Evolutionary conservation across 2,888 invertebrate species (phyloP), one percentile per base, ranked within the genome.

Genomic region (Parochlus steinenii): DNA sequence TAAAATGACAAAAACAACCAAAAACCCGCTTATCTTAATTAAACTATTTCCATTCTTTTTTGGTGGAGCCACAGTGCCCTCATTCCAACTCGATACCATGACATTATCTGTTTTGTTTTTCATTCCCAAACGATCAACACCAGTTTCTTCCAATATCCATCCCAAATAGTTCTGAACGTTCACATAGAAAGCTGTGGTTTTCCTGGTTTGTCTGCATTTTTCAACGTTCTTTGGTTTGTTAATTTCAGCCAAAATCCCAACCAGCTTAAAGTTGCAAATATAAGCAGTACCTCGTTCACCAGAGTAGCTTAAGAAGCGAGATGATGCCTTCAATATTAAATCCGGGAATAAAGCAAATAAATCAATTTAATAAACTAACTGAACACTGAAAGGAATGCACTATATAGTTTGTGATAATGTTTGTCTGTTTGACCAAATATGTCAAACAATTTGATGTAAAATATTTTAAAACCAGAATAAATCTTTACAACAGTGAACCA

Each of bases 281-380:
- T 31, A 31, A 31, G 31, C 31, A 15, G 31, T 31, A 3, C 31
- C 31, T 23, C 31, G 31, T 22, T 31, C 31, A n/a, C 11, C 11
- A 10, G 31, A 31, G 23, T 23, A 14, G 10, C 6, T 12, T 15
- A 31, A 15, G 14, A 5, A 14, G 15, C n/a, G 14, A 15, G 22
- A 31, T 12, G 31, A 22, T 8, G 10, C 16, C 31, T 31, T 8
- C 18, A 30, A 30, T 19, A 19, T 17, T 8, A 6, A 7, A 2
- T n/a, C n/a, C n/a, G n/a, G 18, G 10, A 6, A 29, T 6, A 18
- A 17, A 30, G 6, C 16, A 30, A 17, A 11, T 17, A 18, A 4
- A 10, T n/a, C 5, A 31, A 31, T 23, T 22, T 31, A 23, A 31
- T 31, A 23, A 31, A 31, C 23, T 14, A 16, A 31, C 14, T n/a